phyloP scores from a whole-genome alignment of 1,140 invertebrate species.

The Teleogryllus occipitalis region DNA sequence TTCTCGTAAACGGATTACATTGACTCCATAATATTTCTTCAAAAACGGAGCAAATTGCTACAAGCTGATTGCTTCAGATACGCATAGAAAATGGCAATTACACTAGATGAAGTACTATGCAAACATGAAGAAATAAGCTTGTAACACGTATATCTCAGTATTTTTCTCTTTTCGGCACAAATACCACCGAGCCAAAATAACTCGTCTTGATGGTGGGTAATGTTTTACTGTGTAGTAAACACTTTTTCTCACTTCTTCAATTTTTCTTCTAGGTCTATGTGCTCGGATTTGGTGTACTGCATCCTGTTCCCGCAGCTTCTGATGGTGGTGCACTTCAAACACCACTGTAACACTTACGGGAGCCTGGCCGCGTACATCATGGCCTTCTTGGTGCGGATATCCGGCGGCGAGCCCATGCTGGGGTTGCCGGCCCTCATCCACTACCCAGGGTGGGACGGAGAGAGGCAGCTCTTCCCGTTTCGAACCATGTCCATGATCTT shows the following conservation, averaged over 20 bases:
- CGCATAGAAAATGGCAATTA: too few species aligned
- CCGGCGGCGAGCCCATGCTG: conserved; percentile 81
- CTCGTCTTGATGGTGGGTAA: too few species aligned
- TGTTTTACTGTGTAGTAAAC: background rate
- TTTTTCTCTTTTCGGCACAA: too few species aligned
- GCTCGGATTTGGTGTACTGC: conserved; percentile 95
- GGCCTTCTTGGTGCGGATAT: conserved; percentile 76
- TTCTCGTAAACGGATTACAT: too few species aligned
- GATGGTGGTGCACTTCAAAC: conserved; percentile 92
- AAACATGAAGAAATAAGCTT: too few species aligned
- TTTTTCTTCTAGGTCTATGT: conserved; percentile 64
- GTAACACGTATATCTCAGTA: too few species aligned
- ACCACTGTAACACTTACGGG: conserved; percentile 93
- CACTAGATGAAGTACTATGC: too few species aligned
- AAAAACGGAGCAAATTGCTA: too few species aligned
- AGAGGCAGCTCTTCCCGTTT: conserved; percentile 78
- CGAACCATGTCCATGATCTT: conserved; percentile 82
- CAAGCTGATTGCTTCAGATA: too few species aligned
- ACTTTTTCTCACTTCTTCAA: background rate
- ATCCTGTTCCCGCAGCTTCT: conserved; percentile 97
- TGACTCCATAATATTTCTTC: too few species aligned
- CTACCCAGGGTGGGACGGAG: conserved; percentile 77
- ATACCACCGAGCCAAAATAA: too few species aligned
- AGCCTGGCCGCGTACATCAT: conserved; percentile 84
- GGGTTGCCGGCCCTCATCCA: conserved; percentile 74